Percentiles rank a stretch among this genome's conserved stretches.
Evolutionary conservation across 2,797 vertebrate genomes (phyloP).

Genomic region (Macropodus opercularis): DNA sequence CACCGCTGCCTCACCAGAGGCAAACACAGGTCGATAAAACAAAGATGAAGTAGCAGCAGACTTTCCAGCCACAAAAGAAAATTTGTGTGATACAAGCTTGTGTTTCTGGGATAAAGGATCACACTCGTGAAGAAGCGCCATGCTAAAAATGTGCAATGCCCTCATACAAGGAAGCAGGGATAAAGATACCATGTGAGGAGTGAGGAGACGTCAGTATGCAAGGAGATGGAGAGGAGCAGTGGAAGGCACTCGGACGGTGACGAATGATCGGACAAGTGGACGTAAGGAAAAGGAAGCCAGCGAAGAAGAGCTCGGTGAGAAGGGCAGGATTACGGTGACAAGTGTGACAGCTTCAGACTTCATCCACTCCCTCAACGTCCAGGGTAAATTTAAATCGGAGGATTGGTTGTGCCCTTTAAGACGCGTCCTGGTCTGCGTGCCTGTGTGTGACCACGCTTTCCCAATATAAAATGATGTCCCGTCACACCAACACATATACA

Average conservation of each 20-base stretch:
- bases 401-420: constrained; percentile 41
- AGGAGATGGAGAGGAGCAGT: constrained; percentile 39
- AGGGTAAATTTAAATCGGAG: constrained; percentile 68
- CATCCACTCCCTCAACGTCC: constrained; percentile 32
- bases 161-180: constrained; percentile 22
- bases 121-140: not conserved
- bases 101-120: constrained; percentile 3
- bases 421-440: constrained; percentile 29
- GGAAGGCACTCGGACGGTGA: constrained; percentile 38
- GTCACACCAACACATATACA: not conserved
- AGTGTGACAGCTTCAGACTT: constrained; percentile 56
- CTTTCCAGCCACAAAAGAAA: not conserved
- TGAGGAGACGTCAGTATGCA: constrained; percentile 26
- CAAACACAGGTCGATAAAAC: not conserved
- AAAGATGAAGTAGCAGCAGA: not conserved
- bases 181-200: constrained; percentile 42
- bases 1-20: constrained; percentile 2
- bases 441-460: constrained; percentile 8
- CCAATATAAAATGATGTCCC: constrained; percentile 4
- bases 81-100: not conserved
- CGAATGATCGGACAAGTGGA: constrained; percentile 49
- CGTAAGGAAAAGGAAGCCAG: constrained; percentile 23
- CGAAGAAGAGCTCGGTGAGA: constrained; percentile 32
- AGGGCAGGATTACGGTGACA: constrained; percentile 58
- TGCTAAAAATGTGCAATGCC: constrained; percentile 29